phyloP scores from a whole-genome alignment of 2,797 vertebrate genomes.

The Ciconia nigra region DNA sequence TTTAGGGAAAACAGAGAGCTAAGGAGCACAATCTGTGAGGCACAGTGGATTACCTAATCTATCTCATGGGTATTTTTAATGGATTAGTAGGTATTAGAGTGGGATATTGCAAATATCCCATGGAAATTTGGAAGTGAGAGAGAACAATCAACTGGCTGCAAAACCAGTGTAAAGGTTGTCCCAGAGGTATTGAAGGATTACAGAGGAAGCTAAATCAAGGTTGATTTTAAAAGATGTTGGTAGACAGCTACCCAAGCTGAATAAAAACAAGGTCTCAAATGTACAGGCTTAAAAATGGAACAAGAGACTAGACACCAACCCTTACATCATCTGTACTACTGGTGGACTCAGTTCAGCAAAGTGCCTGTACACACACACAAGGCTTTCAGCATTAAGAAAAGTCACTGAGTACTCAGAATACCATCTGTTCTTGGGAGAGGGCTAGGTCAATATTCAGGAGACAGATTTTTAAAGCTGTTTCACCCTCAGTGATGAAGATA shows the following conservation, averaged over 20 bases:
- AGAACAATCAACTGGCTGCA: slow-evolving; percentile 47
- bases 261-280: slow-evolving; percentile 35
- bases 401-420: not conserved
- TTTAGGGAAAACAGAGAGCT: slow-evolving; percentile 1
- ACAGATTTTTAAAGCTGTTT: not conserved
- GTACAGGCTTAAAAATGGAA: slow-evolving; percentile 2
- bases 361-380: not conserved
- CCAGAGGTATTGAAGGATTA: slow-evolving; percentile 34
- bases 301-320: not conserved
- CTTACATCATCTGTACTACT: not conserved
- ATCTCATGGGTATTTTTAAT: slow-evolving; percentile 44
- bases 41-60: slow-evolving; percentile 37
- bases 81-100: slow-evolving; percentile 51
- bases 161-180: slow-evolving; percentile 26
- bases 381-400: not conserved
- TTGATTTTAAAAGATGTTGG: slow-evolving; percentile 37
- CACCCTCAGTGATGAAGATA: not conserved
- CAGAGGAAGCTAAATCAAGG: slow-evolving; percentile 31
- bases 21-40: slow-evolving; percentile 8
- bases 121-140: slow-evolving; percentile 51
- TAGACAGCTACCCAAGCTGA: slow-evolving; percentile 39
- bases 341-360: not conserved
- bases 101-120: slow-evolving; percentile 46
- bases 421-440: not conserved
- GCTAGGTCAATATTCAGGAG: not conserved